phyloP scores from a whole-genome alignment of 1,140 invertebrate species.

The Eulimnadia texana region DNA sequence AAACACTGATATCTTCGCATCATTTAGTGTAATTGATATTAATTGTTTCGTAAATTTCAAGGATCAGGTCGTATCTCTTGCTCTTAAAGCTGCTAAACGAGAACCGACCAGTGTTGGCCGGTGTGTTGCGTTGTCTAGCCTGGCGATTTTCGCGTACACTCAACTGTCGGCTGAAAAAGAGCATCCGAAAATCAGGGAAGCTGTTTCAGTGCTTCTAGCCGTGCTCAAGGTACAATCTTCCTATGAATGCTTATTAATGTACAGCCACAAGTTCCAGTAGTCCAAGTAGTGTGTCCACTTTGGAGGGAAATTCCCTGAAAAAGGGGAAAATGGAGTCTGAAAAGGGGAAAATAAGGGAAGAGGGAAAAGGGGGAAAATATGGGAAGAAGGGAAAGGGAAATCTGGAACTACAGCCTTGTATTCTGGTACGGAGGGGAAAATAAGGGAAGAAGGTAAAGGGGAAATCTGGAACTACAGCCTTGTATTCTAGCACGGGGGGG shows the following conservation, averaged over 20 bases:
- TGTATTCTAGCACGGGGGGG: no score
- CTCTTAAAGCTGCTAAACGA: conserved; percentile 66
- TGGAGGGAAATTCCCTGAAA: no score
- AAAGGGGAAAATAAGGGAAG: no score
- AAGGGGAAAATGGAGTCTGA: no score
- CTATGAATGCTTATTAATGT: neutral
- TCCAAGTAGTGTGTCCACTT: no score
- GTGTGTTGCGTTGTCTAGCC: conserved; percentile 72
- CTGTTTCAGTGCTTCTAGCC: conserved; percentile 69
- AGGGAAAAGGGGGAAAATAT: no score
- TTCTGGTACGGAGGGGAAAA: no score
- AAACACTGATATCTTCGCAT: no score
- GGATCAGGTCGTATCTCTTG: conserved; percentile 75
- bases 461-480: no score
- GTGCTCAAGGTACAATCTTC: conserved; percentile 52
- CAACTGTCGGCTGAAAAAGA: conserved; percentile 48
- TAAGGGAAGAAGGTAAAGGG: no score
- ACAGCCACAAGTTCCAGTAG: neutral
- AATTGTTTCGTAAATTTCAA: conserved; percentile 31
- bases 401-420: no score
- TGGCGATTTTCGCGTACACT: conserved; percentile 71
- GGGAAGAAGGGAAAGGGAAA: no score
- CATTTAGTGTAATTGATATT: neutral
- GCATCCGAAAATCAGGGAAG: conserved; percentile 60
- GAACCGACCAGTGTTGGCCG: conserved; percentile 79